These are phyloP conservation scores for Andrena bucephala DNA, from an alignment of 2,888 invertebrate genomes.

Conservation along the genomic window DNA sequence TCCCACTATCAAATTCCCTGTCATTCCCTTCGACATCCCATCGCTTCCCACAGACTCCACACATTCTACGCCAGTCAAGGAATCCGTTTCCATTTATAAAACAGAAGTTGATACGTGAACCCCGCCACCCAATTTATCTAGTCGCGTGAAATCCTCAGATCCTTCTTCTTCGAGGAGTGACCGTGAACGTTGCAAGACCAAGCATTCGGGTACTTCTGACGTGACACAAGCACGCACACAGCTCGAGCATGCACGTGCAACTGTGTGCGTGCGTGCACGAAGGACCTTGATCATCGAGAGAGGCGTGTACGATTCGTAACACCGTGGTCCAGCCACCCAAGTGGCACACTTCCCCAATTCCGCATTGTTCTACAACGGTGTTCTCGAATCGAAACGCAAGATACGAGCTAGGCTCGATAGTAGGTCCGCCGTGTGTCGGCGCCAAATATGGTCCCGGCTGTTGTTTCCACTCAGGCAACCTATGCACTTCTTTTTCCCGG, in stretches of 20 bases:
- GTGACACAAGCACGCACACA: not conserved
- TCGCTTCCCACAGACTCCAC: too few species aligned
- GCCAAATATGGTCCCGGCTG: conserved; percentile 28
- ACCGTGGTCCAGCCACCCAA: conserved; percentile 26
- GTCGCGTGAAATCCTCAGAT: conserved; percentile 12
- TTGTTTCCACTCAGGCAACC: conserved; percentile 39
- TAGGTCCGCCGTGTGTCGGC: conserved; percentile 9
- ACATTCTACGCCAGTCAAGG: not conserved
- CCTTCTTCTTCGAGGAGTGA: not conserved
- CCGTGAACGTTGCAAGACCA: conserved; percentile 28
- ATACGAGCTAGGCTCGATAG: conserved; percentile 39
- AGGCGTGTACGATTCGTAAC: conserved; percentile 36
- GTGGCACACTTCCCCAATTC: conserved; percentile 63
- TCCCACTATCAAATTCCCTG: too few species aligned
- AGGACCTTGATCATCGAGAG: conserved; percentile 34
- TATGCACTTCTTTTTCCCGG: conserved; percentile 33
- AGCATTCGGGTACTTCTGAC: conserved; percentile 17
- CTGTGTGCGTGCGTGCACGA: not conserved
- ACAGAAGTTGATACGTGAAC: not conserved
- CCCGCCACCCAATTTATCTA: conserved; percentile 11
- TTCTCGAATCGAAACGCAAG: conserved; percentile 37
- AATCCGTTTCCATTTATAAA: conserved; percentile 6
- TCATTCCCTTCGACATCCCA: too few species aligned
- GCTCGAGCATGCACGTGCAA: not conserved
- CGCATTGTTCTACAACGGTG: conserved; percentile 49